Base-by-base conservation (phyloP, 1,140 invertebrate genomes). In the Dufourea novaeangliae region DNA sequence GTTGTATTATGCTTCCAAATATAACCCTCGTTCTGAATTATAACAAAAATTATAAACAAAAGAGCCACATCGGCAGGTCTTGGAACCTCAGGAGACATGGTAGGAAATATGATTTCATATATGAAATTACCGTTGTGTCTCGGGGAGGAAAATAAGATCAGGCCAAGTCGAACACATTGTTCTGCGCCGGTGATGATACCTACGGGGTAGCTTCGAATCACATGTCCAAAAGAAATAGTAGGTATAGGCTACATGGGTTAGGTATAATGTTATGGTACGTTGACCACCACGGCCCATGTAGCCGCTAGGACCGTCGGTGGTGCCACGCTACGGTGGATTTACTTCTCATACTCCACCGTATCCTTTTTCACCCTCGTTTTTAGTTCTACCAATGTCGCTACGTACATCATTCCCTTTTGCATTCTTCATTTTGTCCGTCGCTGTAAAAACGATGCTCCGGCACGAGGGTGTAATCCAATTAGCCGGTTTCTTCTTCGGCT, bases 231-330 rank as follows among this genome's bases (percentile, higher is more conserved):
- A 88, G 85, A 88, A 87, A 90, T 88, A 90, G 81, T 79, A 75
- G 83, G 78, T 83, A 87, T 79, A 83, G 79, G 77, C 63, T 83
- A 84, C 84, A 76, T 64, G 72, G 87, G 78, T 90, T 89, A 82
- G 81, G 88, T 88, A 88, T 88, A 90, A 91, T 88, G 88, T 90
- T 90, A 89, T 86, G 86, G 88, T 87, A 89, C 90, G 89, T 89
- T 90, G 88, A 90, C 81, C 87, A 84, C 70, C 88, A 88, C 86
- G 90, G 88, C 78, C 87, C 86, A 86, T 85, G 86, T 87, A 83
- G 80, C 61, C 78, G 83, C 76, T 64, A 64, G 82, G 72, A 75
- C 61, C n/a, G 69, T 72, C 77, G 73, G 76, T 78, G 73, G 61
- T 80, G 68, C 75, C 81, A 88, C 83, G 88, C 82, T 85, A 87